phyloP scores from a whole-genome alignment of 2,888 invertebrate genomes.

The Venustoraphidia nigricollis region DNA sequence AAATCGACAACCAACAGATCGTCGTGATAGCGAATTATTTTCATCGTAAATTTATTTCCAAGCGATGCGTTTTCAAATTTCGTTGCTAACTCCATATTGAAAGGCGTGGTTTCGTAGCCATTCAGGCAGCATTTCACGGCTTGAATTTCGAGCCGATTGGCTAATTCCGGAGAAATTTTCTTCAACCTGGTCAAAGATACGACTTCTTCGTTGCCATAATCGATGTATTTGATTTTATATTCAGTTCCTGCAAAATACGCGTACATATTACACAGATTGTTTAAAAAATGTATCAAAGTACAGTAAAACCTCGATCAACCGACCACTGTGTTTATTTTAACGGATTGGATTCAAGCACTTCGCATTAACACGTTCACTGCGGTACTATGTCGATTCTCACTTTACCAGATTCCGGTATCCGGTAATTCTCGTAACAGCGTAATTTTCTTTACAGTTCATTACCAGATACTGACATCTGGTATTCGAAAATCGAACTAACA shows the following conservation, averaged over 20 bases:
- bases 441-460: too few relatives aligned
- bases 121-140: constrained; percentile 65
- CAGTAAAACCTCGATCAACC: too few relatives aligned
- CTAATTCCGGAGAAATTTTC: constrained; percentile 44
- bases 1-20: constrained; percentile 45
- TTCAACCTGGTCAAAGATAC: constrained; percentile 43
- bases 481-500: too few relatives aligned
- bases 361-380: too few relatives aligned
- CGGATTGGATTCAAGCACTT: too few relatives aligned
- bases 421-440: too few relatives aligned
- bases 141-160: constrained; percentile 48
- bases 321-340: too few relatives aligned
- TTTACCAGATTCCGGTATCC: too few relatives aligned
- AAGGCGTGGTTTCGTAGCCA: constrained; percentile 38
- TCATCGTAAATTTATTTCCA: constrained; percentile 43
- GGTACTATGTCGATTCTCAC: too few relatives aligned
- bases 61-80: constrained; percentile 54
- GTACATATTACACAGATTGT: too few relatives aligned
- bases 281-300: too few relatives aligned
- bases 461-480: too few relatives aligned
- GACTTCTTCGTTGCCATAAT: constrained; percentile 89
- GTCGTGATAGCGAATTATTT: constrained; percentile 35
- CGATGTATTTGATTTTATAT: constrained; percentile 69
- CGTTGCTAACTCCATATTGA: constrained; percentile 37
- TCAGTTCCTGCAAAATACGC: background rate